Evolutionary conservation across 1,140 invertebrate species (phyloP).

Genomic region (Anthonomus grandis): DNA sequence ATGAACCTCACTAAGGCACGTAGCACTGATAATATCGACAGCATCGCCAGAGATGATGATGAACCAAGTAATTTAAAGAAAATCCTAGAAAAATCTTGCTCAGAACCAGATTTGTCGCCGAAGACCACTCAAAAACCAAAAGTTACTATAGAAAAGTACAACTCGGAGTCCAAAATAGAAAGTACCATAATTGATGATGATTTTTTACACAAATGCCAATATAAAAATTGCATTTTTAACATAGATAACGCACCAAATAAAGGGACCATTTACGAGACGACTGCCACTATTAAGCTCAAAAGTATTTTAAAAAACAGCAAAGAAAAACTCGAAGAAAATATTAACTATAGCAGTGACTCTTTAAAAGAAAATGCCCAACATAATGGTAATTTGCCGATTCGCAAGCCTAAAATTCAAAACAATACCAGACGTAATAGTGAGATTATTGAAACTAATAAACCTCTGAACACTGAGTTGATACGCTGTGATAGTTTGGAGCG

Average conservation of each 20-base stretch:
- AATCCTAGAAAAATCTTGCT: constrained; percentile 32
- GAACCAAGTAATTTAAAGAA: constrained; percentile 22
- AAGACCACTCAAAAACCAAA: constrained; percentile 22
- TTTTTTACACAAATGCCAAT: constrained; percentile 46
- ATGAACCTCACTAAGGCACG: constrained; percentile 27
- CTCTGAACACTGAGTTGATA: constrained; percentile 40
- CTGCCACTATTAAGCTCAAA: constrained; percentile 31
- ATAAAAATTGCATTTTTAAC: constrained; percentile 48
- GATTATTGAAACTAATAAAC: constrained; percentile 33
- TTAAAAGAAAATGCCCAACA: constrained; percentile 24
- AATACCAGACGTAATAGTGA: constrained; percentile 37
- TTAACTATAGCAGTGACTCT: not conserved
- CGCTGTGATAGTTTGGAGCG: constrained; percentile 43
- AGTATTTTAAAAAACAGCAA: constrained; percentile 40
- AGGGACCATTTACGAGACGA: constrained; percentile 34
- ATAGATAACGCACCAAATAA: constrained; percentile 32
- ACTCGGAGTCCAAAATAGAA: constrained; percentile 33
- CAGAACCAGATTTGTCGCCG: constrained; percentile 42
- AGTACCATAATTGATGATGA: constrained; percentile 33
- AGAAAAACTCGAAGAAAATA: constrained; percentile 25
- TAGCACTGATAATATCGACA: constrained; percentile 26
- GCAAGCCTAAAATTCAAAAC: constrained; percentile 19
- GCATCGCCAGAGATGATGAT: constrained; percentile 10
- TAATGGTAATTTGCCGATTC: constrained; percentile 34
- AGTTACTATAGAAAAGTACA: constrained; percentile 33